Base-by-base conservation (phyloP, 1,140 invertebrate genomes). In the Marisa cornuarietis region DNA sequence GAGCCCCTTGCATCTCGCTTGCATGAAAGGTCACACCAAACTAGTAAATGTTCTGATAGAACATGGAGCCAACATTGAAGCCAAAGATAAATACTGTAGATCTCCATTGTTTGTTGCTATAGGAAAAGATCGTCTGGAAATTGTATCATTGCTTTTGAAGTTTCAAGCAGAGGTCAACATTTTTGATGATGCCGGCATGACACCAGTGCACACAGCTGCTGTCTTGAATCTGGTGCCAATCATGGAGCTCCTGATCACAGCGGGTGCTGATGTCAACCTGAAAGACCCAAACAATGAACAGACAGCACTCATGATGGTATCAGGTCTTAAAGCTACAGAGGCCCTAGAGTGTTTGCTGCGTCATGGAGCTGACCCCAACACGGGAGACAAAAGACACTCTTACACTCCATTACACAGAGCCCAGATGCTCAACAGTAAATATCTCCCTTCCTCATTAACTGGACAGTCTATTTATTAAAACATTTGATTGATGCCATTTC, bases 61-160 rank as follows among this genome's bases (percentile, higher is more conserved):
- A n/a, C 26, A n/a, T 68, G 65, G 65, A 68, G 65, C 65, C n/a
- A 31, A 68, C 26, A 68, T 68, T 31, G n/a, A 68, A 13, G 65
- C 65, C 13, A 31, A 68, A 10, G 65, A 68, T 31, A 22, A 24
- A 24, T 24, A 31, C 65, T 13, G 49, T 7, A 4, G 14, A 7
- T 24, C 63, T n/a, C 76, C 76, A 10, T 51, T 77, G 31, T 77
- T 49, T 77, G 13, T 66, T 51, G 76, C 76, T 22, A 51, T 77
- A 9, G 16, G 9, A 14, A 24, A 77, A 18, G 65, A 51, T 18
- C 31, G 68, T 20, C 13, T 26, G 42, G 63, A 77, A 31, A 26
- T 77, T 13, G 65, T 77, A 13, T 68, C 62, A 9, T 13, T 66
- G 4, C 65, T 77, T 20, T 63, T 77, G 22, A 65, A 69, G 22